Evolutionary conservation across 2,797 vertebrate species (phyloP), one percentile per base, ranked within the genome.

Genomic region (Bryconaethiops microstoma): DNA sequence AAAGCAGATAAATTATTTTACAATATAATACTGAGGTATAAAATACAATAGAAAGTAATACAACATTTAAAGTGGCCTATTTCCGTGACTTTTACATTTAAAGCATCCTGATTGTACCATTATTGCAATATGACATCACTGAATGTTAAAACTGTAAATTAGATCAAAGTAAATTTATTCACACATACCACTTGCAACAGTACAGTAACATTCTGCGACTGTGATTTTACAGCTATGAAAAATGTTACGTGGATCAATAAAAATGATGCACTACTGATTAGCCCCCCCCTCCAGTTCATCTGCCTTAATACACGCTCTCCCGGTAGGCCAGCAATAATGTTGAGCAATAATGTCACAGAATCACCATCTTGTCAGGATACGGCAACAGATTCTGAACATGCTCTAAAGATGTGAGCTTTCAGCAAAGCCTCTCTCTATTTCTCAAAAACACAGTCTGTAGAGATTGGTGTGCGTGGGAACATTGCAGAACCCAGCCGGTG

Each of bases 251-350:
- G 48, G 84, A 92, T 92, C 88, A 85, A 91, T 92, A 91, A 88
- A 91, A 89, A 91, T 88, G 88, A 91, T 88, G 87, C 90, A 92
- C 87, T 89, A 86, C 83, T 86, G 89, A 90, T 87, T 81, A 91
- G 87, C 64, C 75, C 82, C 74, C 9, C 6, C 42, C 42, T 0
- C 87, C 85, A 86, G 65, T 87, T 88, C 83, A 81, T 79, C 74
- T 78, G 70, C 82, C 83, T 83, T 89, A 84, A 89, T 88, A 87
- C 78, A 75, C 60, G 78, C 73, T 62, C 78, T 64, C 14, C 81
- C 83, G 84, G 84, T 83, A 85, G 88, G 85, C 81, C 86, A 88
- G 78, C 8, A 48, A 79, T n/a, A n/a, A 83, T 72, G 82, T 50
- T 52, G 29, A 65, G 39, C 85, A 88, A 87, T 88, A 88, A 88